A percentile compares a stretch with the other conserved stretches of the same genome.
phyloP scores from a whole-genome alignment of 2,113 vertebrate species.

The Actenoides hombroni region DNA sequence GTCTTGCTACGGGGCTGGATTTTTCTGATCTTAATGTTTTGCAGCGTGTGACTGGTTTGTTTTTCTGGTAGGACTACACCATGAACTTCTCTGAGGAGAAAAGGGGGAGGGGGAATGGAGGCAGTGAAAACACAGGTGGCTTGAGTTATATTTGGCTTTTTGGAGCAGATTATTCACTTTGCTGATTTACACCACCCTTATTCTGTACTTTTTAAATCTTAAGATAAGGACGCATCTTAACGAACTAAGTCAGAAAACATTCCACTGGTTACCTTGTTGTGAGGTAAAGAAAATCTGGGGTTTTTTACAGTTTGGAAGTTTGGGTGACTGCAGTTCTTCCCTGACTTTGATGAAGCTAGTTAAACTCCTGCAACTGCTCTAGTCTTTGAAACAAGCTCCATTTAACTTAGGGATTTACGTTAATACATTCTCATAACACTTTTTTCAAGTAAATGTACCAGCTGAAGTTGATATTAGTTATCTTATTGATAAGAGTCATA shows the following conservation, averaged over 20 bases:
- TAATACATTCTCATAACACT: not conserved
- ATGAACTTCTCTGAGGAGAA: not conserved
- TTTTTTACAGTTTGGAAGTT: not conserved
- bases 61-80: not conserved
- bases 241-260: not conserved
- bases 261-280: not conserved
- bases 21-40: not conserved
- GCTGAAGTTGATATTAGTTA: not conserved
- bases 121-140: not conserved
- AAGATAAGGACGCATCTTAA: not conserved
- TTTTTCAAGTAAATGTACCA: not conserved
- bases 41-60: not conserved
- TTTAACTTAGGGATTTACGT: not conserved
- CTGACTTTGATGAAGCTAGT: not conserved
- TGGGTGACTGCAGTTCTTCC: not conserved
- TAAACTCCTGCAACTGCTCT: not conserved
- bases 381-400: not conserved
- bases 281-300: not conserved
- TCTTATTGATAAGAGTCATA: not conserved
- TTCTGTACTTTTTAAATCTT: not conserved
- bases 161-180: not conserved
- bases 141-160: constrained; percentile 6
- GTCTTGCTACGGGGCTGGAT: not conserved
- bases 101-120: not conserved
- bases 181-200: not conserved